Base-by-base conservation (phyloP, 2,888 invertebrate genomes). In the Zonitis immaculata region DNA sequence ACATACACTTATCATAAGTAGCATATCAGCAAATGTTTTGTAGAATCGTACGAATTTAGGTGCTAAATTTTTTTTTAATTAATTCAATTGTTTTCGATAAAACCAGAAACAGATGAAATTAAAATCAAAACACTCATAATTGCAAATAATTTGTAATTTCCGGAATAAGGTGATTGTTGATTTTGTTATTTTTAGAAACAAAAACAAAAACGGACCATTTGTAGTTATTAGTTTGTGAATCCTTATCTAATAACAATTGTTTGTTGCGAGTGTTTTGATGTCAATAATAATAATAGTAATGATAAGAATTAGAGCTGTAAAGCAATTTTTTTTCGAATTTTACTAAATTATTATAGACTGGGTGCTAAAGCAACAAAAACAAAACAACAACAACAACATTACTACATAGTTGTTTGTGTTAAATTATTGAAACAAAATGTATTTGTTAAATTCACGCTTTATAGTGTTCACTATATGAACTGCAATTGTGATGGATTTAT, bases 381-480 rank as follows among this genome's bases (percentile, higher is more conserved):
- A 52, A 47, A 28, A 43, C 1, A 20, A 16, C 4, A 43, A 43
- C 7, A 43, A 64, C 59, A 56, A 32, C 14, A 16, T 35, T 35
- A 39, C 20, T 35, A 14, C 6, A 7, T 32, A 35, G 67, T 72
- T 73, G 73, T 73, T 73, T 71, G 68, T 69, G 71, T 71, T 73
- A 68, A n/a, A 63, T 59, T 22, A 56, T 45, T 49, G 58, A 56
- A 55, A 61, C 47, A 32, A 50, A 43, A 35, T 56, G 14, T 60
- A 58, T 66, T 67, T 67, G 66, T 67, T 68, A 69, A 62, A 64
- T 66, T 72, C 73, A 73, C 70, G 75, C 75, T 75, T 73, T 73
- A 75, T 76, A 76, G 76, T 75, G 74, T 76, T 76, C 74, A 73
- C 73, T 74, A 74, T 74, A 73, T 73, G 74, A 75, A 76, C 75